Base-by-base conservation (phyloP, 1,140 invertebrate species). In the Cepaea nemoralis region DNA sequence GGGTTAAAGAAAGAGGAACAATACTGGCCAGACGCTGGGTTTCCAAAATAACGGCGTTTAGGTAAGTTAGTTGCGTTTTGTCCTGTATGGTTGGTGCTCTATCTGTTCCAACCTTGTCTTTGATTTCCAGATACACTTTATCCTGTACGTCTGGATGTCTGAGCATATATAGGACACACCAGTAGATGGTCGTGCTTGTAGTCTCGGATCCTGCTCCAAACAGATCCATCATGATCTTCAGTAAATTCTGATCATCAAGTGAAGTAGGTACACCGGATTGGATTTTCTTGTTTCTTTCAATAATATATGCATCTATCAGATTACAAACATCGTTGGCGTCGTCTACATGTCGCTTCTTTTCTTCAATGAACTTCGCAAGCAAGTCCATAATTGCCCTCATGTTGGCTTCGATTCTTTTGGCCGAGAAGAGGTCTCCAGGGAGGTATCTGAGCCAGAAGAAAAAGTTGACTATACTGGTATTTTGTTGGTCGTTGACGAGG, bases 131-230 rank as follows among this genome's bases (percentile, higher is more conserved):
- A n/a, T n/a, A n/a, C n/a, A n/a, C n/a, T n/a, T 70, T 70, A 33
- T 33, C 35, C 24, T 70, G 69, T 14, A 70, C 33, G 10, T 70
- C 16, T 10, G 69, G 69, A 39, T 70, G 5, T 10, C 39, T 33
- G 3, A 70, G 35, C 5, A 70, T 24, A 39, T 70, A 70, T 12
- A 70, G 37, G 6, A 70, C 3, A 35, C 27, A 70, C 69, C 69
- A 70, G 16, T 5, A 6, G 33, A 70, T 16, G 14, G 69, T 70
- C 14, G 69, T 70, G 8, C 5, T 12, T 6, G 69, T 35, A 0
- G 97, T 98, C 88, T 98, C 97, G 24, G 96, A 93, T 0, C 96
- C 96, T 35, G 97, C 97, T 0, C 96, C 95, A 87, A 96, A 97
- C 79, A 98, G 92, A 91, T 98, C 97, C 31, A 82, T 50, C n/a